phyloP scores from a whole-genome alignment of 2,113 vertebrate species.

The Stegastes partitus region DNA sequence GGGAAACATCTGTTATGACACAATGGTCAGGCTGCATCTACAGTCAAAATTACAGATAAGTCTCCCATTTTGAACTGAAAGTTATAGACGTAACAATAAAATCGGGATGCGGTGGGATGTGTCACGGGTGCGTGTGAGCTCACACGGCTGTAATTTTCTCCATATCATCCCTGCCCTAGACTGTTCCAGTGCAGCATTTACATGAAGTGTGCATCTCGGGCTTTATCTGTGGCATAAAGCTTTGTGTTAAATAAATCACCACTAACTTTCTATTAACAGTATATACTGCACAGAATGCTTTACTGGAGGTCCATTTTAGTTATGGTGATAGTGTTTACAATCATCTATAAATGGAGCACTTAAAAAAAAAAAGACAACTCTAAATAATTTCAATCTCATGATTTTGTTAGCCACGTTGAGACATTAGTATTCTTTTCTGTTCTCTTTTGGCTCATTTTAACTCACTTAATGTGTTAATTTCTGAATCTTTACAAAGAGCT shows the following conservation, averaged over 20 bases:
- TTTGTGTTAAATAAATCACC: too few relatives aligned
- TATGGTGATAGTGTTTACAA: too few relatives aligned
- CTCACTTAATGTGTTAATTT: constrained; percentile 13
- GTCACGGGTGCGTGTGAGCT: neutral
- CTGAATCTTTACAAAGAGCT: neutral
- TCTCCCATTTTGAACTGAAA: neutral
- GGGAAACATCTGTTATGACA: constrained; percentile 68
- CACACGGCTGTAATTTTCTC: neutral
- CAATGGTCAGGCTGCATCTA: constrained; percentile 9
- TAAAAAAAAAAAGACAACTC: too few relatives aligned
- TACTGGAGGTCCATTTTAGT: too few relatives aligned
- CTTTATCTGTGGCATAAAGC: neutral
- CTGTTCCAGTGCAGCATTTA: neutral
- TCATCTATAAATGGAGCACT: too few relatives aligned
- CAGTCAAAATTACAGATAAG: constrained; percentile 29
- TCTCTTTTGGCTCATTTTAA: constrained; percentile 3
- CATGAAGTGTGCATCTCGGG: neutral
- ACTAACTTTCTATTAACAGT: too few relatives aligned
- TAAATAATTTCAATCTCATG: too few relatives aligned
- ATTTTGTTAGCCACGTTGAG: neutral
- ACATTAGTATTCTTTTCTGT: neutral
- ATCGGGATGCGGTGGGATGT: neutral
- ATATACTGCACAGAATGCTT: too few relatives aligned
- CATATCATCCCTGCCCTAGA: neutral
- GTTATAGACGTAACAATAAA: constrained; percentile 12